Base-by-base conservation (phyloP, 1,140 invertebrate species). In the Drosophila ananassae region DNA sequence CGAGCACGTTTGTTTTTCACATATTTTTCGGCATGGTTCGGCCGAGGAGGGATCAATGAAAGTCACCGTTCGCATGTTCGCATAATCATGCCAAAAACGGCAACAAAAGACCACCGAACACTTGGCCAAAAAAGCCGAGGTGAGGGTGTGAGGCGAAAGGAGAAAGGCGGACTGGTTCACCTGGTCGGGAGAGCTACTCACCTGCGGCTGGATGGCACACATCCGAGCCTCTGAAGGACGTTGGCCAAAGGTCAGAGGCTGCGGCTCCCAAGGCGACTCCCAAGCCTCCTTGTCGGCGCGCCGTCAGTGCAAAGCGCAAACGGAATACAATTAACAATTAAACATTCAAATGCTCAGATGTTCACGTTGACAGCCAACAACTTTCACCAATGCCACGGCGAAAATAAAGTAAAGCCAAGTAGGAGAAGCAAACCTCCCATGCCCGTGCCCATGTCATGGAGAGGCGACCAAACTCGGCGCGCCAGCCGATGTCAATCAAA, bases 11-110 rank as follows among this genome's bases (percentile, higher is more conserved):
- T 46, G 25, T 52, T 64, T 32, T 47, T 10, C n/a, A 47, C 30
- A 60, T 64, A 57, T 56, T 51, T 37, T 9, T 28, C 41, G 10
- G 39, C 13, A 0, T 2, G 17, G 41, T 22, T 13, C n/a, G 25
- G 37, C 13, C 39, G 12, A 21, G 28, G 25, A 17, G 59, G 73
- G 79, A 82, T 80, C 79, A 77, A 77, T 73, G 77, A 82, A 80
- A 82, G 75, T 82, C 57, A 48, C 44, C 60, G 73, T 80, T 77
- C 67, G 77, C 74, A 66, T 85, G 81, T 79, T 84, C 77, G 81
- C 80, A 84, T 85, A 84, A 84, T 85, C 81, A 81, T 77, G 73
- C 81, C 77, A 81, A 84, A 85, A 80, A 80, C 46, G 77, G 77
- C 82, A 56, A 64, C 59, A 69, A 69, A 69, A 69, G 66, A 13